Percentiles rank a stretch among this genome's conserved stretches.
Conservation (phyloP, 2,113 vertebrate genomes). For the Progne subis region DNA sequence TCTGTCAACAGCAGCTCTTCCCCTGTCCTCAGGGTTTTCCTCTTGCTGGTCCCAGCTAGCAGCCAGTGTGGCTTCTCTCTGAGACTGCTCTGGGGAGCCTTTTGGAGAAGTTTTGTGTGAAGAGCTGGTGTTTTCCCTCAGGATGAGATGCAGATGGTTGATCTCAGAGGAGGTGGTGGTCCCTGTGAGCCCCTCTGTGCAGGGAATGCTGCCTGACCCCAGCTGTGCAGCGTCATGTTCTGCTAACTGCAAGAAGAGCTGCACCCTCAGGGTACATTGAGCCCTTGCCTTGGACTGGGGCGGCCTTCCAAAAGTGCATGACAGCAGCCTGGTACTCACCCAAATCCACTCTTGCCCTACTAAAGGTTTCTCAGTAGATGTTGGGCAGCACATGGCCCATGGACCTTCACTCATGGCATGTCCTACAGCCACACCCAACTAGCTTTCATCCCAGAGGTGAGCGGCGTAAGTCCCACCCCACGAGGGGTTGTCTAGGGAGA, state of each 20-base stretch:
- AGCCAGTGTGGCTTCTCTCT: not conserved
- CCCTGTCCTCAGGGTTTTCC: not conserved
- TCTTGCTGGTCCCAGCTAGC: not conserved
- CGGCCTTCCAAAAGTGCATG: not conserved
- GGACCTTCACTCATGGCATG: not conserved
- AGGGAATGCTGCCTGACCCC: not conserved
- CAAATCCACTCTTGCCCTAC: not conserved
- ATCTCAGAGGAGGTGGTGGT: not conserved
- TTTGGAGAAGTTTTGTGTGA: not conserved
- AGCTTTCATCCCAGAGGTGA: not conserved
- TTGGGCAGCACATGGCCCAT: not conserved
- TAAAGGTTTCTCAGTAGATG: not conserved
- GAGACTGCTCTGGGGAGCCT: not conserved
- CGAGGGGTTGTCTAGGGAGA: not conserved
- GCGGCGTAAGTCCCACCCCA: rapidly evolving
- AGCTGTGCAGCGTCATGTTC: not conserved
- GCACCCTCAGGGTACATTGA: not conserved
- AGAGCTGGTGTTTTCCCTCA: not conserved
- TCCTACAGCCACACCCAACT: not conserved
- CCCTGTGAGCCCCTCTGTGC: not conserved
- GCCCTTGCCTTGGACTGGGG: rapidly evolving
- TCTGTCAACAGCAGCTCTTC: not conserved
- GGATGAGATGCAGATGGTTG: not conserved
- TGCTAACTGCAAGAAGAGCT: not conserved
- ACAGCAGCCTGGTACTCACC: not conserved